Evolutionary conservation across 2,113 vertebrate species (phyloP).

Genomic region (Scortum barcoo): DNA sequence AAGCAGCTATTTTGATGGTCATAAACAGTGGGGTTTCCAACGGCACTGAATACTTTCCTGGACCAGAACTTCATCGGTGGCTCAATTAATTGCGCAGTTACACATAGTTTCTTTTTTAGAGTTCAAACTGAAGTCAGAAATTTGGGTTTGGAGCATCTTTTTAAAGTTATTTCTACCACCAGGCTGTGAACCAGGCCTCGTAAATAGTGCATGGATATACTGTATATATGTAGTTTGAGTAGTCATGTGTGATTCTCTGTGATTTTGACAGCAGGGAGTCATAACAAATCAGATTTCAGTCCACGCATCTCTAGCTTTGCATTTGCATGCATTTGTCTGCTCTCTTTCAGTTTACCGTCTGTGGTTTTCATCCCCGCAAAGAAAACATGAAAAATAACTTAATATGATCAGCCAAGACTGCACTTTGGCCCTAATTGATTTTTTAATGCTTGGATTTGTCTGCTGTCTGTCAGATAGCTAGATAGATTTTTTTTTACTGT

Average conservation of each 20-base stretch:
- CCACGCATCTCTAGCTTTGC: not conserved
- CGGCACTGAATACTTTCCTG: not conserved
- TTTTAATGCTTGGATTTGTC: slow-evolving; percentile 1
- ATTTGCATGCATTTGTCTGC: slow-evolving; percentile 2
- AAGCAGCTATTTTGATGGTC: slow-evolving; percentile 4
- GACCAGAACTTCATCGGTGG: not conserved
- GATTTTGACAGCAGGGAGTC: slow-evolving; percentile 24
- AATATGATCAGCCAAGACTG: not conserved
- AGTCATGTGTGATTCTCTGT: not conserved
- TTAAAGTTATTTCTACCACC: not conserved
- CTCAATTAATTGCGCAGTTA: too few relatives aligned
- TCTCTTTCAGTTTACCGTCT: not conserved
- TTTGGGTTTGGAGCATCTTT: not conserved
- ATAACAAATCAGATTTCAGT: slow-evolving; percentile 12
- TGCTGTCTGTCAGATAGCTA: slow-evolving; percentile 3
- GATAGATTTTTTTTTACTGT: not conserved
- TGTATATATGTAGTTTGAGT: not conserved
- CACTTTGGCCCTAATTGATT: slow-evolving; percentile 13
- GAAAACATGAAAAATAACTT: not conserved
- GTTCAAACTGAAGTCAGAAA: not conserved
- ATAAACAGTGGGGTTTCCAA: slow-evolving; percentile 1
- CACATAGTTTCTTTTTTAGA: not conserved
- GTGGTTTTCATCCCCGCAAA: not conserved
- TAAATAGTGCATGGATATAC: not conserved
- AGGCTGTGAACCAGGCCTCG: not conserved